Conservation (phyloP, 2,888 invertebrate genomes). For the Sinhomidia bicolor region DNA sequence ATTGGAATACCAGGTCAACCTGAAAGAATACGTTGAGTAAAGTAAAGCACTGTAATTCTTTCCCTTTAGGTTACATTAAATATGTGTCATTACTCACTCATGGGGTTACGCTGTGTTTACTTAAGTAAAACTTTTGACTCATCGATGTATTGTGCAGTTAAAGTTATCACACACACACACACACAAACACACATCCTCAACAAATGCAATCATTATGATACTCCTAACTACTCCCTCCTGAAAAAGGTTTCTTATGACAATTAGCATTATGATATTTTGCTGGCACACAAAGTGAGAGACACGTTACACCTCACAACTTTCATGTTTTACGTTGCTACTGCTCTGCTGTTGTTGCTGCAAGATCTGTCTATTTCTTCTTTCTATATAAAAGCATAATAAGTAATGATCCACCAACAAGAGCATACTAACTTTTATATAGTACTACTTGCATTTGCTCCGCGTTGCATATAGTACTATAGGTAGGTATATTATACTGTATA, state of each 20-base stretch:
- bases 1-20: conserved; percentile 7
- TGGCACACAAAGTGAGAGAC: conserved; percentile 3
- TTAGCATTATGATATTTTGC: background rate
- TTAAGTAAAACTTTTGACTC: background rate
- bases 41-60: background rate
- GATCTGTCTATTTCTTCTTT: background rate
- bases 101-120: background rate
- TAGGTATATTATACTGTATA: background rate
- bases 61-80: background rate
- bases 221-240: background rate
- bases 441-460: too few relatives aligned
- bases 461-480: background rate
- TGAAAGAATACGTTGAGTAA: background rate
- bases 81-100: conserved; percentile 19
- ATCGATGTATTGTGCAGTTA: conserved; percentile 2
- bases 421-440: too few relatives aligned
- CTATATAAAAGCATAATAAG: background rate
- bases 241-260: conserved; percentile 35
- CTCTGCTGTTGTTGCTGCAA: too few relatives aligned
- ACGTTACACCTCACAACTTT: background rate
- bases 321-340: too few relatives aligned
- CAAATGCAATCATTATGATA: background rate
- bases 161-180: conserved; percentile 5
- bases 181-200: background rate
- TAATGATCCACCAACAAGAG: too few relatives aligned